Evolutionary conservation across 2,888 invertebrate genomes (phyloP).

Genomic region (Schizotus pectinicornis): DNA sequence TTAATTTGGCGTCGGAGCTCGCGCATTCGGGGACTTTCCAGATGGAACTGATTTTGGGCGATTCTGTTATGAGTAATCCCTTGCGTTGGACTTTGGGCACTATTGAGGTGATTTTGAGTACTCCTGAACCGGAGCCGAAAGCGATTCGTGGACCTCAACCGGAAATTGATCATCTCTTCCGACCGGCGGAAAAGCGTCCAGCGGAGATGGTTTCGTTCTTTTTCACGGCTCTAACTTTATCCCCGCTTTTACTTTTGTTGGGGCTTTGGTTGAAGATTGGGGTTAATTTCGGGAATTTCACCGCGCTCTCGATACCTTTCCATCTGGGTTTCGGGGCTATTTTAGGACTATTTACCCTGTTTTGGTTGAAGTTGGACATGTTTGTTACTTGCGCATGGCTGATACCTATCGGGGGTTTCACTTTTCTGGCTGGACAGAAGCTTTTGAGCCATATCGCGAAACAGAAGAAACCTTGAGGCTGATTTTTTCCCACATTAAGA

Average conservation of each 20-base stretch:
- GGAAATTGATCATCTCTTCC: conserved; percentile 83
- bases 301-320: conserved; percentile 84
- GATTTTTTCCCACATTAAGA: neutral
- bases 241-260: conserved; percentile 83
- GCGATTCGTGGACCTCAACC: conserved; percentile 61
- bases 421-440: conserved; percentile 93
- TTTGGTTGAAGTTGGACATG: conserved; percentile 96
- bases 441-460: conserved; percentile 82
- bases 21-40: conserved; percentile 79
- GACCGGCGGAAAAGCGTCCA: conserved; percentile 90
- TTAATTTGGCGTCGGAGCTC: conserved; percentile 81
- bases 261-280: conserved; percentile 87
- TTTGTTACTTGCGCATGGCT: conserved; percentile 93
- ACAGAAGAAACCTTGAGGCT: conserved; percentile 45
- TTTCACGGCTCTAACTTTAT: conserved; percentile 83
- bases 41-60: conserved; percentile 87
- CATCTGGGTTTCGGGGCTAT: conserved; percentile 89
- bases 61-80: conserved; percentile 88
- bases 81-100: conserved; percentile 86
- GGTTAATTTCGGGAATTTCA: conserved; percentile 84
- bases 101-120: conserved; percentile 72
- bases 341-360: conserved; percentile 83
- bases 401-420: conserved; percentile 81
- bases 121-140: conserved; percentile 44
- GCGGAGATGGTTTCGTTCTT: conserved; percentile 85